Percentiles rank a stretch among this genome's conserved stretches.
phyloP scores from a whole-genome alignment of 1,140 invertebrate species.

The Carcinoscorpius rotundicauda region DNA sequence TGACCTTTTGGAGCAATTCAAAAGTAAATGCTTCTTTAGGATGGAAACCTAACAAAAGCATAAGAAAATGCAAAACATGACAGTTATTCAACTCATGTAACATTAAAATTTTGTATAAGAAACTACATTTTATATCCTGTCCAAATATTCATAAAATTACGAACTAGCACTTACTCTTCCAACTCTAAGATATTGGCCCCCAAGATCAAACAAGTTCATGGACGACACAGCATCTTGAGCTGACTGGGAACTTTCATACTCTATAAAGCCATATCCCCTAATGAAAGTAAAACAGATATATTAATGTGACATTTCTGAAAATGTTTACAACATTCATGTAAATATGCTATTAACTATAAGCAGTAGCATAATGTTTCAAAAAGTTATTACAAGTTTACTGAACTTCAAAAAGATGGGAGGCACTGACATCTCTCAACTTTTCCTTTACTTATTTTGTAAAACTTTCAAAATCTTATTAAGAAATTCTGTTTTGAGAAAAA shows the following conservation, averaged over 20 bases:
- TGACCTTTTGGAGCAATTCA: no score
- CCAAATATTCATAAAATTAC: neutral
- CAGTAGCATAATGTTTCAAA: no score
- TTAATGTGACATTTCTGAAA: neutral
- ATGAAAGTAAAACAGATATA: no score
- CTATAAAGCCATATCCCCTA: conserved; percentile 44
- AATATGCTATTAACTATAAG: no score
- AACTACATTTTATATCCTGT: no score
- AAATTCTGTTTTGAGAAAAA: no score
- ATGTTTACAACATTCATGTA: neutral
- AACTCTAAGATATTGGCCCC: conserved; percentile 41
- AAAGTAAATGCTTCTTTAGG: conserved; percentile 63
- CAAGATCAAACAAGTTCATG: conserved; percentile 46
- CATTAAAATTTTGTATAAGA: no score
- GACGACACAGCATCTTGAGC: conserved; percentile 40
- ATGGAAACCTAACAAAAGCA: conserved; percentile 13
- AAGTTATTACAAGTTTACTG: no score
- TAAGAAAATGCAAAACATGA: conserved; percentile 2
- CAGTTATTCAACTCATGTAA: neutral
- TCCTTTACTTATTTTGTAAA: no score
- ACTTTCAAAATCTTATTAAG: no score
- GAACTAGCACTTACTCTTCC: conserved; percentile 31
- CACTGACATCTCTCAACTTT: no score
- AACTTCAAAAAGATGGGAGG: no score
- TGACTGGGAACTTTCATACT: conserved; percentile 38